Conservation (phyloP, 2,113 vertebrate species). For the Pycnonotus jocosus region DNA sequence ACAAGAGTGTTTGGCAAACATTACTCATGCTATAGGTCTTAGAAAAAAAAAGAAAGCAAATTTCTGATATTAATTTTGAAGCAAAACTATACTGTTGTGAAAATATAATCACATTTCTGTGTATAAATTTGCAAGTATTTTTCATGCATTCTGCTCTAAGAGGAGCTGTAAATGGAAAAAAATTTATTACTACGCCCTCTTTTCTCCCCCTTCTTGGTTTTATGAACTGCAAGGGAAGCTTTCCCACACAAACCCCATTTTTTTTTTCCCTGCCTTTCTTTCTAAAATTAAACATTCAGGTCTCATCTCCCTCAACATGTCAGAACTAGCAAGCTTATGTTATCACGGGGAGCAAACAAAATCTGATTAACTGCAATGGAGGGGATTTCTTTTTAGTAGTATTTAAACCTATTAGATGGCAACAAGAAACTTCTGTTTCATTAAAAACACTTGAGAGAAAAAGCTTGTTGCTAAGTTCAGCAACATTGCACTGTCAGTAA, state of each 20-base stretch:
- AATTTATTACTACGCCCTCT: not conserved
- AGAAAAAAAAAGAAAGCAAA: not conserved
- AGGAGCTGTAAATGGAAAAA: not conserved
- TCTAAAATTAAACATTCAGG: not conserved
- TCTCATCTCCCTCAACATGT: not conserved
- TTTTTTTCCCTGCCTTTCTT: not conserved
- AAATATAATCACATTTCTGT: not conserved
- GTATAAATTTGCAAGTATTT: not conserved
- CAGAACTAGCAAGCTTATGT: slow-evolving; percentile 4
- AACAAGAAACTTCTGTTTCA: slow-evolving; percentile 36
- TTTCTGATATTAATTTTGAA: not conserved
- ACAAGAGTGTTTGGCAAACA: not conserved
- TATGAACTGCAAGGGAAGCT: not conserved
- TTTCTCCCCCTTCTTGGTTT: not conserved
- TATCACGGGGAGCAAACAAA: slow-evolving; percentile 12
- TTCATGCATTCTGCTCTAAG: not conserved
- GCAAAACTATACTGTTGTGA: not conserved
- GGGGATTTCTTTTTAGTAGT: slow-evolving; percentile 20
- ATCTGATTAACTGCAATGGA: slow-evolving; percentile 40
- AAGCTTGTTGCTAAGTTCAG: not conserved
- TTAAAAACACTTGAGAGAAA: slow-evolving; percentile 12
- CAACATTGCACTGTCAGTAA: not conserved
- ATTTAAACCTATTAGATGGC: slow-evolving; percentile 23
- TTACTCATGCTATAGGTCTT: not conserved
- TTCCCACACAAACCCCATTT: not conserved